Conservation (phyloP, 2,113 vertebrate species). For the Microtus montanus region DNA sequence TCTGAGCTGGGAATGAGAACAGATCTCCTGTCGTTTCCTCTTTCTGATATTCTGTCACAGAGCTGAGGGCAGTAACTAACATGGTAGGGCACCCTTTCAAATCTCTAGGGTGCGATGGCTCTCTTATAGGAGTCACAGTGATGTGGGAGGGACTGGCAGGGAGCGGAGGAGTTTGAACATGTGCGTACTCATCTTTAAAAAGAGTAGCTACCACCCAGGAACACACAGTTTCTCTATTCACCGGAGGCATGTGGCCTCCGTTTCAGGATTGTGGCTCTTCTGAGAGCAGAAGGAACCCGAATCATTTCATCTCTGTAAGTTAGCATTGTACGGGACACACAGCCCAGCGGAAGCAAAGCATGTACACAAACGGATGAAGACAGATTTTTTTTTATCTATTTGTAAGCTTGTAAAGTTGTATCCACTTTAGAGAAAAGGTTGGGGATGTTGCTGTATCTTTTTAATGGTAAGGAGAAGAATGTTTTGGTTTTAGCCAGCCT, state of each 20-base stretch:
- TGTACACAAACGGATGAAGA: not conserved
- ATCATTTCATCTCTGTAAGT: not conserved
- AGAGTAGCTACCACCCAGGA: not conserved
- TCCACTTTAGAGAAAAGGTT: not conserved
- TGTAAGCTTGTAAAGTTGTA: not conserved
- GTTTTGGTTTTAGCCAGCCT: not conserved
- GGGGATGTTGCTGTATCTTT: not conserved
- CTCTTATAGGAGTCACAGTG: not conserved
- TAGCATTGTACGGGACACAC: rapidly evolving
- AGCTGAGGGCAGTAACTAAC: not conserved
- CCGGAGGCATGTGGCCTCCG: rapidly evolving
- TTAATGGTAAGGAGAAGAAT: not conserved
- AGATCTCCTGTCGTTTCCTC: not conserved
- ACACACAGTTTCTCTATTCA: not conserved
- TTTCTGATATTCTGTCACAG: not conserved
- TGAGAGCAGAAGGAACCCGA: not conserved
- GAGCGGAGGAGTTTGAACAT: rapidly evolving
- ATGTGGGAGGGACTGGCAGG: not conserved
- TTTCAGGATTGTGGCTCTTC: not conserved
- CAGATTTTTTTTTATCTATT: not conserved
- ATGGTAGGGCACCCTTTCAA: not conserved
- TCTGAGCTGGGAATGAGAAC: not conserved
- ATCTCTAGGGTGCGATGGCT: not conserved
- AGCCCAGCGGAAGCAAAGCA: not conserved
- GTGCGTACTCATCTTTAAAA: not conserved